Base-by-base conservation (phyloP, 2,888 invertebrate species). In the Drosophila koepferae region DNA sequence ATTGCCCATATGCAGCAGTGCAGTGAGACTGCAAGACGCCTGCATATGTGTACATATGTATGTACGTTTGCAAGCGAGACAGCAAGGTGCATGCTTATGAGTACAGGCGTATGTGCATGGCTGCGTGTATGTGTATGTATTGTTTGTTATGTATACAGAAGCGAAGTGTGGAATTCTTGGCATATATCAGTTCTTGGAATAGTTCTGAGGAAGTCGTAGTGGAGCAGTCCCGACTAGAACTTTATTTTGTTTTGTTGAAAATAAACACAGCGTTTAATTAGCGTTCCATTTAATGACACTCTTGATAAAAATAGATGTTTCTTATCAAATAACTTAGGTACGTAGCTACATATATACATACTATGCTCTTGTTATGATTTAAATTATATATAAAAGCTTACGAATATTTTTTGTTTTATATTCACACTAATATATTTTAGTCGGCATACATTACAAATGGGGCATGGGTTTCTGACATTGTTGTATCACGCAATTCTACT, bases 401-500 rank as follows among this genome's bases (percentile, higher is more conserved):
- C 40, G 34, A 43, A 56, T 58, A 55, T 34, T 10, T 56, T 74
- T 36, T 61, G 54, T 68, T 46, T 20, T 34, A 48, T 55, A 49
- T 49, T 49, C 51, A 54, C 38, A 23, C 40, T 48, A 55, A 48
- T 54, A 63, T 68, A 63, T 68, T 60, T 92, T 87, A 96, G 93
- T 97, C 97, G 71, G 97, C 96, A 94, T 97, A 98, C 90, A 98
- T 97, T 91, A 98, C 97, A 89, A 97, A 96, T 85, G 96, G 96
- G 80, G 55, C 79, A 60, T 73, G 68, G 58, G 96, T 96, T 92
- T 96, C 96, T 63, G 97, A 96, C 74, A 95, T 94, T 77, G 95
- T 94, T 91, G 66, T 94, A 92, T 96, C 96, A 63, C 95, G 94
- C 85, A 96, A 95, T 93, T 96, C 96, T 49, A 96, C 95, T 94